A percentile compares a stretch with the other conserved stretches of the same genome.
Conservation (phyloP, 2,888 invertebrate genomes). For the Andricus curvator region DNA sequence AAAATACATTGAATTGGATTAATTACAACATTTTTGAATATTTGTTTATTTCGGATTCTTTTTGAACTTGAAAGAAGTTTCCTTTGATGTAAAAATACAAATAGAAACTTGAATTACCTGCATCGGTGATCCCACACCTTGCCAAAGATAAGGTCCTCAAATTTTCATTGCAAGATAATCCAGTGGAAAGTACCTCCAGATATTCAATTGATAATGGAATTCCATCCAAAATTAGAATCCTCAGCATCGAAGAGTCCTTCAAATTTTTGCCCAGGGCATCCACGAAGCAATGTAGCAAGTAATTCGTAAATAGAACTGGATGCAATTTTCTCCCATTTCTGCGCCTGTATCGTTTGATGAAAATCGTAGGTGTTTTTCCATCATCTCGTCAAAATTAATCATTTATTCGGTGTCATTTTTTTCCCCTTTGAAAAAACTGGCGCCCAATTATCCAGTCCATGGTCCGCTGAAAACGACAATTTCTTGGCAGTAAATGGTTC, state of each 20-base stretch:
- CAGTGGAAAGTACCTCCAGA: constrained; percentile 57
- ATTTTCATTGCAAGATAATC: constrained; percentile 56
- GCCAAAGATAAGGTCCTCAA: constrained; percentile 56
- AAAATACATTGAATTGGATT: too few relatives aligned
- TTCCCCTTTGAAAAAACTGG: constrained; percentile 43
- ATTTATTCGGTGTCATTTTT: not conserved
- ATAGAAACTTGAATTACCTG: not conserved
- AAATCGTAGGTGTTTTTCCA: not conserved
- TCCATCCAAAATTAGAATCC: constrained; percentile 60
- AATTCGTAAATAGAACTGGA: constrained; percentile 61
- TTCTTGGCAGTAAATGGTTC: constrained; percentile 31
- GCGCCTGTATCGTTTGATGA: not conserved
- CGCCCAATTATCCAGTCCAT: not conserved
- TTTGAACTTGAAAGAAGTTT: not conserved
- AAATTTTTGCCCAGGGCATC: constrained; percentile 60
- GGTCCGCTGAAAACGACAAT: constrained; percentile 6
- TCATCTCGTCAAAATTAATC: not conserved
- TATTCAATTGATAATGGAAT: constrained; percentile 61
- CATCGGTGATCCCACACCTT: not conserved
- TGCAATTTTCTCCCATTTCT: too few relatives aligned
- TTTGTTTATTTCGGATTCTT: not conserved
- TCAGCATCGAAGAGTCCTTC: constrained; percentile 55
- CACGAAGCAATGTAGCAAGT: constrained; percentile 60
- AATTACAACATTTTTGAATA: too few relatives aligned
- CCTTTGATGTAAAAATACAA: not conserved